A percentile compares a stretch with the other conserved stretches of the same genome.
Conservation (phyloP, 2,797 vertebrate genomes). For the Bufotes viridis region DNA sequence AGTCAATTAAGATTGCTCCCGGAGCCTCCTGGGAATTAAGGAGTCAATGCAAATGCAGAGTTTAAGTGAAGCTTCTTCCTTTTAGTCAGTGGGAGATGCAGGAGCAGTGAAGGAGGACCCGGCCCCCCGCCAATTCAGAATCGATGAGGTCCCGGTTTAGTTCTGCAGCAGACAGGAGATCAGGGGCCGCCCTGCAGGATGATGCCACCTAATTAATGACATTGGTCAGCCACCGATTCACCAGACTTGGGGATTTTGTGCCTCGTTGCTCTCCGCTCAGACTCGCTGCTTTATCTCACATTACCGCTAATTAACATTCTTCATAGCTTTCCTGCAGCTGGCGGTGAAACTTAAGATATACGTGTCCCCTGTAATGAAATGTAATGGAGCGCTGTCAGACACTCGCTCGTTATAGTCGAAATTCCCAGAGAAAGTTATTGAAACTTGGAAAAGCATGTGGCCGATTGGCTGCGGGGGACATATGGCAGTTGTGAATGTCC, state of each 20-base stretch:
- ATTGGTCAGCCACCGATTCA: not conserved
- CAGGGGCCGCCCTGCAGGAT: not conserved
- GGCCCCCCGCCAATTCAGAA: not conserved
- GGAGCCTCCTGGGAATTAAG: not conserved
- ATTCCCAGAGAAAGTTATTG: not conserved
- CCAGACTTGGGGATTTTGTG: not conserved
- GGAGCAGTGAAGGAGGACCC: not conserved
- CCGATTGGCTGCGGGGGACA: not conserved
- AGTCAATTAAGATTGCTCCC: not conserved
- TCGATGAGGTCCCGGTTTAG: not conserved
- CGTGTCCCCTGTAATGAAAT: not conserved
- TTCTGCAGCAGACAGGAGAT: not conserved
- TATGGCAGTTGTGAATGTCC: not conserved
- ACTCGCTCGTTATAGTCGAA: not conserved
- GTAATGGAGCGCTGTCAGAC: not conserved
- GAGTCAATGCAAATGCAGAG: too few relatives aligned
- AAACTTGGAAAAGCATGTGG: not conserved
- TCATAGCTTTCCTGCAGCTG: not conserved
- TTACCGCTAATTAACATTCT: conserved; percentile 13
- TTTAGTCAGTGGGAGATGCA: not conserved
- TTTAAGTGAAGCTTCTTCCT: too few relatives aligned
- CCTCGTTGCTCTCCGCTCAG: not conserved
- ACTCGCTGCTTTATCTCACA: not conserved
- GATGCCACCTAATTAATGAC: not conserved
- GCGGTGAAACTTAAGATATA: not conserved